phyloP scores from a whole-genome alignment of 2,888 invertebrate species.

The Ectropis crepuscularia region DNA sequence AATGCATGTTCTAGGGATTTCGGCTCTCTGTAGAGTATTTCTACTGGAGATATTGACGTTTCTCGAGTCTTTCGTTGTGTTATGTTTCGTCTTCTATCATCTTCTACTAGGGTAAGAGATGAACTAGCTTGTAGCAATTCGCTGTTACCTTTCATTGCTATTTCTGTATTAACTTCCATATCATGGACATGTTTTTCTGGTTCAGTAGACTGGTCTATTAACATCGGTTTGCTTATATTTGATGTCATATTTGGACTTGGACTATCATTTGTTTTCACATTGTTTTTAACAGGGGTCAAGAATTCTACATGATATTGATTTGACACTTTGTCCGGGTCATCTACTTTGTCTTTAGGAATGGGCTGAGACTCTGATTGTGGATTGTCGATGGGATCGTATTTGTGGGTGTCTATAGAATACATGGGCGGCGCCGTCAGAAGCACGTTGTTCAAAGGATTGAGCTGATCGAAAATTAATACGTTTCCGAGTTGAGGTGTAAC shows the following conservation, averaged over 20 bases:
- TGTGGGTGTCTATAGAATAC: conserved; percentile 52
- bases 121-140: conserved; percentile 64
- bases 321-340: conserved; percentile 31
- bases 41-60: conserved; percentile 42
- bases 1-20: conserved; percentile 47
- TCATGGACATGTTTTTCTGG: conserved; percentile 49
- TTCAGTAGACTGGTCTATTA: conserved; percentile 51
- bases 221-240: conserved; percentile 45
- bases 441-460: conserved; percentile 73
- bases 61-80: conserved; percentile 8
- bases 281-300: conserved; percentile 29
- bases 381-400: conserved; percentile 55
- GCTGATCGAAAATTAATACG: conserved; percentile 65
- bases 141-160: conserved; percentile 68
- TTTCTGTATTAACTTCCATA: conserved; percentile 64
- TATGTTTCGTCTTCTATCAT: conserved; percentile 42
- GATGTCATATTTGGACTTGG: conserved; percentile 42
- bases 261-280: conserved; percentile 39
- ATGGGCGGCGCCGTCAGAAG: conserved; percentile 50
- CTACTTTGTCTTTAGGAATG: conserved; percentile 2
- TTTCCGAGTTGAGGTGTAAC: conserved; percentile 19
- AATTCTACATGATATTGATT: conserved; percentile 36
- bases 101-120: conserved; percentile 70
- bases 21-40: conserved; percentile 47
- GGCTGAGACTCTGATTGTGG: conserved; percentile 7